These are phyloP conservation scores for Rhinogobius similis DNA, from an alignment of 2,113 vertebrate genomes.

Conservation along the genomic window DNA sequence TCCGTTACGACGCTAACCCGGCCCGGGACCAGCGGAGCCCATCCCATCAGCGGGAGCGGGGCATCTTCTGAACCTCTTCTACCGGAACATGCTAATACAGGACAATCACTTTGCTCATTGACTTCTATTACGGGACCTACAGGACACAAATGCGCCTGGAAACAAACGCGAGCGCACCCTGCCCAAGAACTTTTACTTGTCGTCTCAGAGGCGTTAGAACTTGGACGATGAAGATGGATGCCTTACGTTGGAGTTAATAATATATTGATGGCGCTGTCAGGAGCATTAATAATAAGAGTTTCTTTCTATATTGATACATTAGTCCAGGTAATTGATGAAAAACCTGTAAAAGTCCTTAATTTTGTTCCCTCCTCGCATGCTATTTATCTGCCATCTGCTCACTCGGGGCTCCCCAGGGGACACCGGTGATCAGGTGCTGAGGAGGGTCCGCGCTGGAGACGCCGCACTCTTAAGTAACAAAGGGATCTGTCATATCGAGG, in stretches of 20 bases:
- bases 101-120: slow-evolving; percentile 67
- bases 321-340: slow-evolving; percentile 72
- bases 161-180: slow-evolving; percentile 5
- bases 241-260: slow-evolving; percentile 56
- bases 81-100: slow-evolving; percentile 70
- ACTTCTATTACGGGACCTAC: slow-evolving; percentile 54
- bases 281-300: slow-evolving; percentile 60
- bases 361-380: slow-evolving; percentile 40
- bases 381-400: slow-evolving; percentile 75
- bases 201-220: slow-evolving; percentile 31
- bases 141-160: slow-evolving; percentile 36
- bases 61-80: slow-evolving; percentile 63
- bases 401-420: slow-evolving; percentile 60
- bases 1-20: slow-evolving; percentile 55
- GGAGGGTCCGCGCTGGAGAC: slow-evolving; percentile 45
- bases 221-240: slow-evolving; percentile 70
- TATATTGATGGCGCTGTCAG: slow-evolving; percentile 76
- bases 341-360: slow-evolving; percentile 64
- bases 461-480: slow-evolving; percentile 15
- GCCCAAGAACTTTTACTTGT: neutral
- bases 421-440: slow-evolving; percentile 76
- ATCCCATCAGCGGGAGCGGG: slow-evolving; percentile 53
- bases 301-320: slow-evolving; percentile 66
- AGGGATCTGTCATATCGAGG: slow-evolving; percentile 7
- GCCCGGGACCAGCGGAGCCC: slow-evolving; percentile 51